Evolutionary conservation across 2,797 vertebrate genomes (phyloP).

Genomic region (Fratercula arctica): DNA sequence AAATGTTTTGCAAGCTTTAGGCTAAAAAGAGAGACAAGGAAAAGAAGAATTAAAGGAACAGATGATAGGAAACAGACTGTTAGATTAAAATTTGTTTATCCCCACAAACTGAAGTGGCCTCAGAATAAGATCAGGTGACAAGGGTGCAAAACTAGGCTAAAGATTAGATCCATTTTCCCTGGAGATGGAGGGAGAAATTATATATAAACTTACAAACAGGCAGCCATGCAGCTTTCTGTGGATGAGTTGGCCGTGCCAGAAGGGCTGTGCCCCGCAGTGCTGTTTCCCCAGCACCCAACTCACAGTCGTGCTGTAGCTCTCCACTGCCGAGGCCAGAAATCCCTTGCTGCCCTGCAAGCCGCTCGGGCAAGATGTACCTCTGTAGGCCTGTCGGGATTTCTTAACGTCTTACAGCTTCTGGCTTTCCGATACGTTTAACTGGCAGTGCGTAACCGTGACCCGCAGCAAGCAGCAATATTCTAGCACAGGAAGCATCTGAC

Average conservation of each 20-base stretch:
- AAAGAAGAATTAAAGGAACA: neutral
- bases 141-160: neutral
- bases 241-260: neutral
- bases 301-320: neutral
- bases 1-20: neutral
- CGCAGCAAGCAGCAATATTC: neutral
- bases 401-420: neutral
- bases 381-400: neutral
- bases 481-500: neutral
- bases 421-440: neutral
- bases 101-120: neutral
- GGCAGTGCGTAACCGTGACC: neutral
- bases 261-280: neutral
- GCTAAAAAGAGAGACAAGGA: neutral
- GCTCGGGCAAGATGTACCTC: neutral
- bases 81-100: neutral
- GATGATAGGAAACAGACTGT: neutral
- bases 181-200: neutral
- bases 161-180: neutral
- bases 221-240: neutral
- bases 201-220: neutral
- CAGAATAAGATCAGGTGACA: neutral
- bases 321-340: neutral
- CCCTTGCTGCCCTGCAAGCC: neutral
- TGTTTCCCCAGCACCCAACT: neutral